Conservation (phyloP, 2,797 vertebrate genomes). For the Thunnus albacares region DNA sequence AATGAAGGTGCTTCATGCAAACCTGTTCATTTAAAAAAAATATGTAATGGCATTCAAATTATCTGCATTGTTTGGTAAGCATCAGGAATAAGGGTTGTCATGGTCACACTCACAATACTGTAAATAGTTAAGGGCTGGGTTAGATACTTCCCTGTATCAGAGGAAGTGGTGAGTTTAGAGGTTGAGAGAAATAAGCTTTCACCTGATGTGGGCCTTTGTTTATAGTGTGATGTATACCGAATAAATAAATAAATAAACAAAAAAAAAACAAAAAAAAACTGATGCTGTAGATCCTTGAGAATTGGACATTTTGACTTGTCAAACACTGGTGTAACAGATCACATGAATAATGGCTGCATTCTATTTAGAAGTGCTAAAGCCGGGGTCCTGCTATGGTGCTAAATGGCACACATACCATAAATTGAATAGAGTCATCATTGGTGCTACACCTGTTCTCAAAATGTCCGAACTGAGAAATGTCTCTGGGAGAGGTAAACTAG, state of each 20-base stretch:
- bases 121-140: not conserved
- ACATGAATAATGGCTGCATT: not conserved
- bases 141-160: not conserved
- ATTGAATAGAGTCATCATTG: not conserved
- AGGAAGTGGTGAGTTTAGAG: not conserved
- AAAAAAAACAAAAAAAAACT: too few relatives aligned
- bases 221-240: not conserved
- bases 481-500: not conserved
- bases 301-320: not conserved
- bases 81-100: not conserved
- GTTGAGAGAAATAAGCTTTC: not conserved
- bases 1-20: not conserved
- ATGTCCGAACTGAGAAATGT: not conserved
- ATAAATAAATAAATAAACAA: too few relatives aligned
- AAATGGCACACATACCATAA: not conserved
- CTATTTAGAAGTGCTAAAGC: not conserved
- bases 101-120: not conserved
- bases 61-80: not conserved
- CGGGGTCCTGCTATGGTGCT: not conserved
- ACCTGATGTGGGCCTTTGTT: not conserved
- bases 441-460: not conserved
- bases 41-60: not conserved
- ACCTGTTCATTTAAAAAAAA: not conserved
- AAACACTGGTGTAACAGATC: not conserved
- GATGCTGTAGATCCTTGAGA: not conserved